Percentiles rank a stretch among this genome's conserved stretches.
These are phyloP conservation scores for Narcine bancroftii DNA, from an alignment of 2,113 vertebrate species.

Conservation along the genomic window DNA sequence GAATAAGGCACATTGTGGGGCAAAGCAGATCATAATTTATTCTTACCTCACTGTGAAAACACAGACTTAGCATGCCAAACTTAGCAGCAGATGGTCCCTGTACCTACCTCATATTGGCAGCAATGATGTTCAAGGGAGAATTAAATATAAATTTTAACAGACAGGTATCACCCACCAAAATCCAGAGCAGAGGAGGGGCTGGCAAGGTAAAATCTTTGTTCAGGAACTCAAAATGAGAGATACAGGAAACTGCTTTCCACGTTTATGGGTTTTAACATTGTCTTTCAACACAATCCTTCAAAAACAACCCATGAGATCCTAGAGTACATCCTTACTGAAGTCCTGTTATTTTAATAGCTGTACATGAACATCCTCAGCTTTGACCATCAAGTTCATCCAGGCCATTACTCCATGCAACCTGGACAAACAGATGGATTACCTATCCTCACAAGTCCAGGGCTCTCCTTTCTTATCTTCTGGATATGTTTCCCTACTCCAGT, in stretches of 20 bases:
- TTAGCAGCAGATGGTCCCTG: background rate
- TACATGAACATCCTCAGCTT: background rate
- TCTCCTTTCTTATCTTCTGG: background rate
- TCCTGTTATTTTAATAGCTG: background rate
- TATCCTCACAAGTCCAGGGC: background rate
- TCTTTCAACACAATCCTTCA: background rate
- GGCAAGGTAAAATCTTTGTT: background rate
- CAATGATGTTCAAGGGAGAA: background rate
- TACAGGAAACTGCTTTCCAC: background rate
- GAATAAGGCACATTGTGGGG: background rate
- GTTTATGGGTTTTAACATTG: no score
- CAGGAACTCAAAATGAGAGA: background rate
- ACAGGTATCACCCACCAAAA: background rate
- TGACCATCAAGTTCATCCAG: background rate
- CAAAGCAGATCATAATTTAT: background rate
- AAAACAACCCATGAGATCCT: background rate
- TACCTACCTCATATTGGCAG: background rate
- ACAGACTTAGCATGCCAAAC: background rate
- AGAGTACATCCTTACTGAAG: background rate
- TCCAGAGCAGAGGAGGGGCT: background rate
- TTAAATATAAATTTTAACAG: background rate
- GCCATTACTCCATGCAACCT: background rate
- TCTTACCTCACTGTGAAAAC: background rate
- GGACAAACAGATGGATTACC: background rate
- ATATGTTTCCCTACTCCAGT: background rate